Conservation (phyloP, 2,113 vertebrate species). For the Cathartes aura region DNA sequence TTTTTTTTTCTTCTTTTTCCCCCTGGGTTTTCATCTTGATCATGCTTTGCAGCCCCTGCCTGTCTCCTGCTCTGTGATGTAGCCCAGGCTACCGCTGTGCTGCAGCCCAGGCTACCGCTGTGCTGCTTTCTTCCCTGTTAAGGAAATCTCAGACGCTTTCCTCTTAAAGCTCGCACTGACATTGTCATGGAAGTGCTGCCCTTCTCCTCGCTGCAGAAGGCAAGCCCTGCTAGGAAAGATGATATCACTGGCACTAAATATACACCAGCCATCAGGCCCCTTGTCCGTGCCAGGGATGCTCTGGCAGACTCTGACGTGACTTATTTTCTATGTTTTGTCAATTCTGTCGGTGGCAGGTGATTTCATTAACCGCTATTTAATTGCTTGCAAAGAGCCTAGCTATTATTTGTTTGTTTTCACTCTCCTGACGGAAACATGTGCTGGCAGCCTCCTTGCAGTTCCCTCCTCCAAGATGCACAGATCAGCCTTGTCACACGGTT, state of each 20-base stretch:
- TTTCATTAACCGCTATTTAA: conserved; percentile 29
- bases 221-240: conserved; percentile 56
- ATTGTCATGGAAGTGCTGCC: conserved; percentile 26
- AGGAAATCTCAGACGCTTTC: neutral
- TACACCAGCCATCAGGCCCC: conserved; percentile 40
- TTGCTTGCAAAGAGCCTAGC: neutral
- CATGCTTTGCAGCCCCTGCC: neutral
- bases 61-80: neutral
- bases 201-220: conserved; percentile 16
- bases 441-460: neutral
- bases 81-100: neutral
- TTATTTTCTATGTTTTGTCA: conserved; percentile 44
- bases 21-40: neutral
- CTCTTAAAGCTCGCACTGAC: neutral
- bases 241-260: conserved; percentile 65
- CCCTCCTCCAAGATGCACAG: neutral
- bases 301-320: conserved; percentile 32
- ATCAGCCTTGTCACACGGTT: accelerated
- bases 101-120: neutral
- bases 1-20: accelerated
- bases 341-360: conserved; percentile 23
- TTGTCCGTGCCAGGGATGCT: conserved; percentile 48
- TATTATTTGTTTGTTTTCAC: neutral
- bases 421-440: neutral
- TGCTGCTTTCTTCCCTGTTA: neutral